Evolutionary conservation across 92 coral and sea anemone species (phyloP), one percentile per base, ranked within the genome.

Genomic region (Ricordea florida): DNA sequence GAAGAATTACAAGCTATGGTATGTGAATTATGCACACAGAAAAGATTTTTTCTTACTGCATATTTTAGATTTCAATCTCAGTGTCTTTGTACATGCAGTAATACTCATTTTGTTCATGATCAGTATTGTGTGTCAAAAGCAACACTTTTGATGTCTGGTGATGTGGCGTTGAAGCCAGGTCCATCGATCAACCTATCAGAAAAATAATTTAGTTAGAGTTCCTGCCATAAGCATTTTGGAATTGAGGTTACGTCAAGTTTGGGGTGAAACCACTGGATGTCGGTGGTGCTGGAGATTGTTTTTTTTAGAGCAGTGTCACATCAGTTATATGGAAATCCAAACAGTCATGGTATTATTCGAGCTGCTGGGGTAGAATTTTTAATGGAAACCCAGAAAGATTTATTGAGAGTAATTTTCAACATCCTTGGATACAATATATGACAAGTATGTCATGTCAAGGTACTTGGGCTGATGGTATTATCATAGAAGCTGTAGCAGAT

Each of bases 21-120:
- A 68, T 58, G 45, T 45, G 25, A 80, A 60, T 36, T 78, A 67
- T 78, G 44, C 67, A 4, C 65, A 62, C 40, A 20, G 49, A 27
- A 42, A 15, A 29, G 43, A 62, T n/a, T 45, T 18, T 75, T 78
- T 63, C 36, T 65, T 11, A 78, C 52, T 52, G 25, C 34, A 13
- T 53, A 65, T 65, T 47, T 76, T 20, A 47, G 62, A 37, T 50
- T 64, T 60, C 53, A 51, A 75, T 6, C 21, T 60, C 63, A 60
- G 36, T 75, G 31, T 61, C 31, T n/a, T 75, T 27, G 29, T 34
- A 44, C 15, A 10, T 45, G 59, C 58, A 47, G 27, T 33, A 66
- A 66, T 49, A 31, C 11, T 48, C 10, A 38, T 69, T 49, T 69
- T 69, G 30, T 16, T 49, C 47, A 49, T 30, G 62, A 52, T 31